Base-by-base conservation (phyloP, 2,113 vertebrate species). In the Canis aureus region DNA sequence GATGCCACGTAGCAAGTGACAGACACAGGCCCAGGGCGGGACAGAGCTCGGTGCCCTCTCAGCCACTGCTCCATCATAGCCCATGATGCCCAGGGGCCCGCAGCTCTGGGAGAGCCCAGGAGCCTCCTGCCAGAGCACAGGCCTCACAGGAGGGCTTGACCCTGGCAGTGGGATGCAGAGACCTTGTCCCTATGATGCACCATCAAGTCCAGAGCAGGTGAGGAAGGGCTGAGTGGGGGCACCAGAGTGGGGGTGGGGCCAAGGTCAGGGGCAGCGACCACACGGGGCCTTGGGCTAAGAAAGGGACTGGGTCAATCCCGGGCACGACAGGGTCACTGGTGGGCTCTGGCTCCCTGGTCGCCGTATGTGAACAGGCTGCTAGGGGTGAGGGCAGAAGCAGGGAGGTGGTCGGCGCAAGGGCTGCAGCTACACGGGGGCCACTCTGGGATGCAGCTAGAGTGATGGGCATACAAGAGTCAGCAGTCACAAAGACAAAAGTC, bases 241-340 rank as follows among this genome's bases (percentile, higher is more conserved):
- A 64, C 51, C 11, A n/a, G 78, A 57, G 17, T 38, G 20, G 17
- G 29, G 73, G 11, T 0, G 38, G 8, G 43, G 38, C 11, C 0
- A 13, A 79, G 20, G 80, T 7, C 27, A 25, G 22, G 23, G 66
- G 38, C 64, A 49, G 53, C 11, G 27, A 17, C n/a, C 55, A 20
- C 0, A 15, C 0, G 23, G 29, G 51, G 1, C n/a, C 55, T 7
- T 2, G 13, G 15, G 29, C 66, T 13, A 0, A 3, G 32, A 35
- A 43, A 84, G 10, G 43, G 11, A 12, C 22, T 11, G 20, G 43
- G n/a, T 51, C 55, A 29, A 19, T 9, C 55, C 71, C 17, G 49
- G 38, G 71, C 15, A 5, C 5, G 12, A 23, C 51, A 57, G 64
- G 13, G 53, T 79, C 29, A 27, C 66, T 10, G 25, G 74, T 4